Evolutionary conservation across 2,797 vertebrate species (phyloP).

Genomic region (Anguilla megastoma): DNA sequence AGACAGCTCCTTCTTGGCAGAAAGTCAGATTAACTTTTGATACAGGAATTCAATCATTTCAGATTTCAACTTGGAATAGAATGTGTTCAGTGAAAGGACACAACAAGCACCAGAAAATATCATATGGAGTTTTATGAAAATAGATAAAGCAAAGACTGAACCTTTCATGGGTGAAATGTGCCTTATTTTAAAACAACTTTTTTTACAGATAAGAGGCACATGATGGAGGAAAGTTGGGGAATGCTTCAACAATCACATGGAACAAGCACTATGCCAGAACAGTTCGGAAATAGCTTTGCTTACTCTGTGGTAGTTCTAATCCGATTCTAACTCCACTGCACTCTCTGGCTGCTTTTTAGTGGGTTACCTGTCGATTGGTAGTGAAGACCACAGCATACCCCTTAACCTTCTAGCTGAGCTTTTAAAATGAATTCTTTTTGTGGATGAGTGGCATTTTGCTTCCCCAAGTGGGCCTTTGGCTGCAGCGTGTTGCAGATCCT

Average conservation of each 20-base stretch:
- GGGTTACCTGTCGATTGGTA: background rate
- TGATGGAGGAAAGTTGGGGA: background rate
- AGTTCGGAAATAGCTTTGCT: background rate
- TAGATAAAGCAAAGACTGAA: background rate
- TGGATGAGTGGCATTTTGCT: background rate
- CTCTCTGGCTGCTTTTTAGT: background rate
- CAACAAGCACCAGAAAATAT: background rate
- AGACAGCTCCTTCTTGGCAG: background rate
- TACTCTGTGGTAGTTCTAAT: background rate
- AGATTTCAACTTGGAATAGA: background rate
- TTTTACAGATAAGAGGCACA: background rate
- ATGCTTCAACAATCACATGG: background rate
- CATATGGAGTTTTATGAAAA: background rate
- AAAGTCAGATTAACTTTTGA: background rate
- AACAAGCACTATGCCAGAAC: background rate
- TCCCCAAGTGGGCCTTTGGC: constrained; percentile 9
- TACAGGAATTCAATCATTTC: background rate
- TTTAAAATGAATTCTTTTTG: background rate
- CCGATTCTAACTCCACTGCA: background rate
- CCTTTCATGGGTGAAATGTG: background rate
- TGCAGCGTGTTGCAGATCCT: background rate
- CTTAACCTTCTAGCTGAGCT: background rate
- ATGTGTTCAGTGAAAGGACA: background rate
- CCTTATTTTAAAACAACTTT: background rate
- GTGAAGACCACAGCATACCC: background rate